phyloP scores from a whole-genome alignment of 37 sponge, comb jelly and placozoan species.

The Ianthella basta region DNA sequence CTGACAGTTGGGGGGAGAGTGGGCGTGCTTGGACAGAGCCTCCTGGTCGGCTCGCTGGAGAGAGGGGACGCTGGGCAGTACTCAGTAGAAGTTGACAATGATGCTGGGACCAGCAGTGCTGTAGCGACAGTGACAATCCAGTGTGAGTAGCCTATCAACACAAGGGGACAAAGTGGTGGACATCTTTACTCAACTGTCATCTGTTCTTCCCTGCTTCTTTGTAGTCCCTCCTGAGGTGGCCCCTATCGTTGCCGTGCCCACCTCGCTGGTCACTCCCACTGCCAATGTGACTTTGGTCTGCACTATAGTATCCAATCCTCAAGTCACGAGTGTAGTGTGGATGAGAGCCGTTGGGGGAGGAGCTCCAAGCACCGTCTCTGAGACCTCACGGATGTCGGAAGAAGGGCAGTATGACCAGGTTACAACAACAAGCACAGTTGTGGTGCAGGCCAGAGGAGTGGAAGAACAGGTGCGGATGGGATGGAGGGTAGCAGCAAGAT shows the following conservation, averaged over 20 bases:
- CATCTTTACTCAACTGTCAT: no score
- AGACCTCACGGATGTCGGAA: neutral
- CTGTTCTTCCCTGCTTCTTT: neutral
- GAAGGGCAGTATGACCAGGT: neutral
- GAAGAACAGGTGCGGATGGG: conserved; percentile 12
- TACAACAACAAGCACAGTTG: conserved; percentile 12
- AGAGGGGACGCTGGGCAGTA: conserved; percentile 6
- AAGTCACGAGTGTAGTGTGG: neutral
- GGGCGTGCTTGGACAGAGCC: neutral
- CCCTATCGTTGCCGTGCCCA: conserved; percentile 1
- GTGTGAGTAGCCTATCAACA: conserved; percentile 18
- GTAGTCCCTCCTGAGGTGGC: conserved; percentile 1
- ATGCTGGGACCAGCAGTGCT: neutral
- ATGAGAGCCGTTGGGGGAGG: neutral
- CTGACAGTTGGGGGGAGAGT: neutral
- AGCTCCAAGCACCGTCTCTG: neutral
- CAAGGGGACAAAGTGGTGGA: no score
- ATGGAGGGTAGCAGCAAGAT: no score
- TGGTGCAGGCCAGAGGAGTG: neutral
- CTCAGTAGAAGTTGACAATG: neutral
- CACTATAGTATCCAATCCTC: conserved; percentile 14
- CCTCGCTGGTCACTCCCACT: neutral
- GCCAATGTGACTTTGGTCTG: neutral
- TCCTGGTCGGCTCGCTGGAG: neutral
- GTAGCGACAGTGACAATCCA: neutral